phyloP scores from a whole-genome alignment of 2,888 invertebrate species.

The Pterobdella sp. region DNA sequence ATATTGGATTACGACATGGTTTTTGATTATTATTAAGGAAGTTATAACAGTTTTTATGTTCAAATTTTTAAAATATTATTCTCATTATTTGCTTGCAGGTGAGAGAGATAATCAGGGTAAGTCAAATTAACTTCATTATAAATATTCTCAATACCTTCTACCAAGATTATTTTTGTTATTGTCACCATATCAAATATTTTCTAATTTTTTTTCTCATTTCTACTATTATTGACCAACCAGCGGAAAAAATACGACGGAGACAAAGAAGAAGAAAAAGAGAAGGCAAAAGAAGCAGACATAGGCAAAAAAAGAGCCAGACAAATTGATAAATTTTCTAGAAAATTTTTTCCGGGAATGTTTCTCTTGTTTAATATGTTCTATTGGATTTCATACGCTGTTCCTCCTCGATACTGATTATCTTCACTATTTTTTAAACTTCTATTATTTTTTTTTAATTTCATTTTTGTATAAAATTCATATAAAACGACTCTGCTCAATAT shows the following conservation, averaged over 20 bases:
- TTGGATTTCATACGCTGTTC: conserved; percentile 27
- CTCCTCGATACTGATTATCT: conserved; percentile 3
- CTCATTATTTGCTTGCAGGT: too few relatives aligned
- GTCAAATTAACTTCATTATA: too few relatives aligned
- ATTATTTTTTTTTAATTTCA: too few relatives aligned
- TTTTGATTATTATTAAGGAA: neutral
- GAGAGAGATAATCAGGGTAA: too few relatives aligned
- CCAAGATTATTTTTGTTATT: too few relatives aligned
- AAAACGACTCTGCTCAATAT: too few relatives aligned
- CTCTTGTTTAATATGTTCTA: conserved; percentile 30
- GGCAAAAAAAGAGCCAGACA: conserved; percentile 17
- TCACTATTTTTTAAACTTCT: too few relatives aligned
- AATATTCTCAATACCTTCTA: too few relatives aligned
- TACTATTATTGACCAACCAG: neutral
- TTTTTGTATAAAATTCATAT: too few relatives aligned
- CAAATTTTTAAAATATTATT: too few relatives aligned
- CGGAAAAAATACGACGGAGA: neutral
- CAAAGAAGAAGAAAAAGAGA: neutral
- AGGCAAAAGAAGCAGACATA: conserved; percentile 14
- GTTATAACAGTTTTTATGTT: neutral
- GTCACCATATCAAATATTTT: neutral
- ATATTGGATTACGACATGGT: neutral
- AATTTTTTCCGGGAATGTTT: conserved; percentile 27
- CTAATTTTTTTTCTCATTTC: neutral
- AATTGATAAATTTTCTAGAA: conserved; percentile 29